These are phyloP conservation scores for Aplocera efformata DNA, from an alignment of 2,888 invertebrate species.

Conservation along the genomic window DNA sequence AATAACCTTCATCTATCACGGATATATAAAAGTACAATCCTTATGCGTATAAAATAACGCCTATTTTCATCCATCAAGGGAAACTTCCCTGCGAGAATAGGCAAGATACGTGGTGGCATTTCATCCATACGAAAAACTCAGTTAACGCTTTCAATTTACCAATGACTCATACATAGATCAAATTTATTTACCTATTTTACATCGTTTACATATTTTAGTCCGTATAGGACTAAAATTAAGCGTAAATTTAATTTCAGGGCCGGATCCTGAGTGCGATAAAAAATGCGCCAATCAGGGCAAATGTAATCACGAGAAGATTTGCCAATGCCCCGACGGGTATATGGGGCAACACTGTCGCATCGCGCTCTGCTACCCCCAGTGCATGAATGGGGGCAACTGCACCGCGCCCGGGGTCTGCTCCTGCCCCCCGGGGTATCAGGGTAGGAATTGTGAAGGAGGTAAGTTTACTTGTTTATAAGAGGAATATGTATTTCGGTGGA, in stretches of 20 bases:
- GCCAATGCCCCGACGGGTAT: conserved; percentile 94
- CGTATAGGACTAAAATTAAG: conserved; percentile 3
- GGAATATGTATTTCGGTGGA: too few relatives aligned
- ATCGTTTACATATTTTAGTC: too few relatives aligned
- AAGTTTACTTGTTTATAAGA: conserved; percentile 36
- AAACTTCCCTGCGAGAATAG: too few relatives aligned
- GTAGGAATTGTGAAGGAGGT: conserved; percentile 95
- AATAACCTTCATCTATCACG: too few relatives aligned
- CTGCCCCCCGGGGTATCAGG: conserved; percentile 94
- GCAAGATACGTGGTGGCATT: too few relatives aligned
- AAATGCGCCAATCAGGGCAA: conserved; percentile 92
- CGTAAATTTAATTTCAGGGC: conserved; percentile 73
- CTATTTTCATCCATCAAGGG: too few relatives aligned
- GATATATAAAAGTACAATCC: too few relatives aligned
- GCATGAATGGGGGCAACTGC: conserved; percentile 95
- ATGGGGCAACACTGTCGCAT: conserved; percentile 94
- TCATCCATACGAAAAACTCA: too few relatives aligned
- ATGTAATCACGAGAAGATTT: conserved; percentile 91
- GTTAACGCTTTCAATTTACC: too few relatives aligned
- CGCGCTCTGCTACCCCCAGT: conserved; percentile 94
- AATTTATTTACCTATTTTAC: too few relatives aligned
- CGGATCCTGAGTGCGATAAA: conserved; percentile 93
- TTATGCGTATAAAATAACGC: too few relatives aligned
- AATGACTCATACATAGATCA: too few relatives aligned
- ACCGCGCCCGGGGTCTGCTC: conserved; percentile 94